Conservation (phyloP, 2,113 vertebrate species). For the Planiliza haematocheilus region DNA sequence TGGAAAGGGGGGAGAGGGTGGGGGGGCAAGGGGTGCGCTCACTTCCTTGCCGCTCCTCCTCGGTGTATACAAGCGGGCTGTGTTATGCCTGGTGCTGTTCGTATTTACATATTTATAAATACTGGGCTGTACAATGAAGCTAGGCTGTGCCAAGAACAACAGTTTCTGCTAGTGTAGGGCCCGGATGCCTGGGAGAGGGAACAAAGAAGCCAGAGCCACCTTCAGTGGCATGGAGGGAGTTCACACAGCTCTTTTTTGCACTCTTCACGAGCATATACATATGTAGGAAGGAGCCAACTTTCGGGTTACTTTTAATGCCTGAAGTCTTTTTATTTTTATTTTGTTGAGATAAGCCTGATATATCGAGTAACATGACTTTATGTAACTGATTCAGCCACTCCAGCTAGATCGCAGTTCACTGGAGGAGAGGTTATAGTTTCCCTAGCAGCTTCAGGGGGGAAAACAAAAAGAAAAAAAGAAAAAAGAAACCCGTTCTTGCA, state of each 20-base stretch:
- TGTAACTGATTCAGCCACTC: not conserved
- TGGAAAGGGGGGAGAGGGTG: constrained; percentile 25
- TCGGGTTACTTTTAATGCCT: not conserved
- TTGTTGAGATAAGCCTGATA: not conserved
- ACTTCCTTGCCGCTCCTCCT: constrained; percentile 80
- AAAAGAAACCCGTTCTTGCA: no score
- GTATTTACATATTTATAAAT: constrained; percentile 89
- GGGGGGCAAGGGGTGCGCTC: constrained; percentile 34
- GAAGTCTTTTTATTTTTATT: no score
- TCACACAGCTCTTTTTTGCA: constrained; percentile 11
- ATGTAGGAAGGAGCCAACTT: not conserved
- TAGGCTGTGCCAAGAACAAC: constrained; percentile 83
- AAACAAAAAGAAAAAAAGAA: no score
- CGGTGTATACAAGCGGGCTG: constrained; percentile 71
- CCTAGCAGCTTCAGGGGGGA: no score
- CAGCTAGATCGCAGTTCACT: not conserved
- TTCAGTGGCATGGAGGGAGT: constrained; percentile 41
- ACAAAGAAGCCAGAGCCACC: constrained; percentile 73
- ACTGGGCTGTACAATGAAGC: constrained; percentile 83
- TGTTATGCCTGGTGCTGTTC: constrained; percentile 73
- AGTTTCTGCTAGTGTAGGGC: constrained; percentile 71
- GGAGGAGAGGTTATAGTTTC: no score
- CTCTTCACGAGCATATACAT: not conserved
- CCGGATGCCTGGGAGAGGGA: constrained; percentile 75
- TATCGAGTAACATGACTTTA: not conserved